These are phyloP conservation scores for Sciaenops ocellatus DNA, from an alignment of 2,797 vertebrate species.

Conservation along the genomic window DNA sequence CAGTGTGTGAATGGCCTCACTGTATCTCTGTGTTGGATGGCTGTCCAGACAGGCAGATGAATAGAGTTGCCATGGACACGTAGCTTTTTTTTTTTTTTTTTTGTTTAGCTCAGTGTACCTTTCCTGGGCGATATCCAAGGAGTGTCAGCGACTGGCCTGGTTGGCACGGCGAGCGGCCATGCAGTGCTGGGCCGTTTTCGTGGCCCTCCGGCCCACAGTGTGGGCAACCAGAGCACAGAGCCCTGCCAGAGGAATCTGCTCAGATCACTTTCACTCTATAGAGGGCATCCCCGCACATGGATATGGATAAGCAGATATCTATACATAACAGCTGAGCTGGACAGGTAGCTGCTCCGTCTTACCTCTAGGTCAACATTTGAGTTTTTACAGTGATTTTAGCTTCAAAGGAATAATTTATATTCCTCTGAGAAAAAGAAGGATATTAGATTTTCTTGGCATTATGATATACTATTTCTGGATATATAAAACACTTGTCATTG, in stretches of 20 bases:
- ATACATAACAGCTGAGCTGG: no score
- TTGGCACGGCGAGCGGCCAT: conserved; percentile 68
- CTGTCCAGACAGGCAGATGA: conserved; percentile 47
- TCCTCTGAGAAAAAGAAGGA: conserved; percentile 27
- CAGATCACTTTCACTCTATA: conserved; percentile 70
- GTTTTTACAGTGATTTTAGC: neutral
- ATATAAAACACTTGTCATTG: conserved; percentile 58
- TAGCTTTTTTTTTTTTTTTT: conserved; percentile 14
- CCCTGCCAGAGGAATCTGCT: conserved; percentile 79
- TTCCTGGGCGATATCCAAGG: conserved; percentile 73
- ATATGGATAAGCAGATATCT: conserved; percentile 6
- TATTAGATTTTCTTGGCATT: conserved; percentile 57
- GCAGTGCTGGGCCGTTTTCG: conserved; percentile 62
- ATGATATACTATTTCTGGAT: conserved; percentile 46
- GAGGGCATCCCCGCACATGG: conserved; percentile 63
- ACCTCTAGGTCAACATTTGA: neutral
- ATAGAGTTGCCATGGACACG: conserved; percentile 64
- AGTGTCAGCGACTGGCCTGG: conserved; percentile 73
- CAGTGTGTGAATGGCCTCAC: neutral
- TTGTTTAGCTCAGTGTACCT: conserved; percentile 54
- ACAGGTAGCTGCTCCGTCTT: neutral
- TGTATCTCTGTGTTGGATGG: conserved; percentile 20
- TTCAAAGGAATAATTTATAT: conserved; percentile 31
- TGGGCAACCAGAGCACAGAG: conserved; percentile 60
- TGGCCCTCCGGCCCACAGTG: conserved; percentile 59